Base-by-base conservation (phyloP, 2,888 invertebrate species). In the Augochlorella aurata region DNA sequence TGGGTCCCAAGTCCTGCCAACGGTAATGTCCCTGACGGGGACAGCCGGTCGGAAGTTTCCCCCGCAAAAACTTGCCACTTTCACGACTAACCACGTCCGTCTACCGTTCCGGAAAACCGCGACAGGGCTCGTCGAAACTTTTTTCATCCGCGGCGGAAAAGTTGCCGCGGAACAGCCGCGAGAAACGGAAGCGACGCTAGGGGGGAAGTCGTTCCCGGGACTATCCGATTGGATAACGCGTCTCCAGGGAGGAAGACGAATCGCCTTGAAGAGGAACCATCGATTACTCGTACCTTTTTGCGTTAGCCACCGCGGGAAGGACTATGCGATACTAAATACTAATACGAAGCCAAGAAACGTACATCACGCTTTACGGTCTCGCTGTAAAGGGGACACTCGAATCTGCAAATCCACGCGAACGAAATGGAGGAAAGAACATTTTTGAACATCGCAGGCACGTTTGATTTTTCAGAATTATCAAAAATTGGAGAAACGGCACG, bases 111-210 rank as follows among this genome's bases (percentile, higher is more conserved):
- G n/a, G 54, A 75, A 24, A 80, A 78, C 72, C 63, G 14, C 63
- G 72, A 49, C 80, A 61, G 0, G 66, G 21, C 12, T 61, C 14
- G 78, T 21, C 2, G 67, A 67, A 68, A 80, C 61, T 72, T 80
- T 80, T 73, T 78, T 78, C 79, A 63, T 80, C 29, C 66, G 45
- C 18, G 16, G 49, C 47, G 18, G 58, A n/a, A 29, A 79, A 70
- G 69, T 69, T 79, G 21, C 29, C 29, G 18, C 38, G 38, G 24
- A 49, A 72, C 38, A 14, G 7, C 10, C 16, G 1, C 8, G 18
- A 58, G 12, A 50, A 29, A 12, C 14, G 71, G 12, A 16, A 14
- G 29, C 5, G 38, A 16, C 21, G 14, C 9, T 8, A 44, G 12
- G 16, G 24, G 16, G 72, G 45, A 72, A 65, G 67, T 68, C 72